These are phyloP conservation scores for Ips typographus DNA, from an alignment of 1,140 invertebrate species.

Conservation along the genomic window DNA sequence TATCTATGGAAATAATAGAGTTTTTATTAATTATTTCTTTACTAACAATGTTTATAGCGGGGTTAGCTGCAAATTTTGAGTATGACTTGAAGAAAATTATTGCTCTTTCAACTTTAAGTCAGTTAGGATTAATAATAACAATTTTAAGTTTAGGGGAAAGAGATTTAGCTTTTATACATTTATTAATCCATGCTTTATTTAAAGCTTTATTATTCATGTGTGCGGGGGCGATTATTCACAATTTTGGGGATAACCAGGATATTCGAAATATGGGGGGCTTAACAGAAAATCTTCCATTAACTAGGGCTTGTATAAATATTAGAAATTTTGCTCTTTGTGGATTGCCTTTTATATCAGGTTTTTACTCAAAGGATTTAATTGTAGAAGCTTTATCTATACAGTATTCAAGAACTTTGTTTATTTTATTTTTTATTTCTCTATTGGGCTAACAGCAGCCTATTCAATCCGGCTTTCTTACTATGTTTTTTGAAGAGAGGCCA, in stretches of 20 bases:
- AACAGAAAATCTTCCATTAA: conserved; percentile 52
- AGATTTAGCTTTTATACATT: conserved; percentile 63
- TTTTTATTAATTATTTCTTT: conserved; percentile 52
- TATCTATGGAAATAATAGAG: conserved; percentile 51
- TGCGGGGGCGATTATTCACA: conserved; percentile 63
- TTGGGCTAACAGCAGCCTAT: conserved; percentile 59
- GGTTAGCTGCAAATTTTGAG: conserved; percentile 61
- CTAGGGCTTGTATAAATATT: conserved; percentile 54
- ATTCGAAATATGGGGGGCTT: conserved; percentile 59
- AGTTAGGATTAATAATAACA: conserved; percentile 67
- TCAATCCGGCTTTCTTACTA: conserved; percentile 59
- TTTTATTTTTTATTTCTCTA: conserved; percentile 57
- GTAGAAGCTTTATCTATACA: conserved; percentile 56
- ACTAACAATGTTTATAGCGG: conserved; percentile 63
- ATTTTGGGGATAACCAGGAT: conserved; percentile 61
- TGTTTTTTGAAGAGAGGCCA: conserved; percentile 54
- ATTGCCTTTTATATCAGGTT: conserved; percentile 61
- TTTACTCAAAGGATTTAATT: conserved; percentile 69
- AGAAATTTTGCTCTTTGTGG: conserved; percentile 58
- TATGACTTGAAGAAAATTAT: conserved; percentile 71
- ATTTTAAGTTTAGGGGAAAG: conserved; percentile 55
- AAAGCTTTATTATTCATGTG: conserved; percentile 66
- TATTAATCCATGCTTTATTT: conserved; percentile 65
- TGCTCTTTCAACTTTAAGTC: conserved; percentile 70
- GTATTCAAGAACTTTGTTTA: conserved; percentile 57